Base-by-base conservation (phyloP, 92 coral and sea anemone species). In the Desmophyllum pertusum region DNA sequence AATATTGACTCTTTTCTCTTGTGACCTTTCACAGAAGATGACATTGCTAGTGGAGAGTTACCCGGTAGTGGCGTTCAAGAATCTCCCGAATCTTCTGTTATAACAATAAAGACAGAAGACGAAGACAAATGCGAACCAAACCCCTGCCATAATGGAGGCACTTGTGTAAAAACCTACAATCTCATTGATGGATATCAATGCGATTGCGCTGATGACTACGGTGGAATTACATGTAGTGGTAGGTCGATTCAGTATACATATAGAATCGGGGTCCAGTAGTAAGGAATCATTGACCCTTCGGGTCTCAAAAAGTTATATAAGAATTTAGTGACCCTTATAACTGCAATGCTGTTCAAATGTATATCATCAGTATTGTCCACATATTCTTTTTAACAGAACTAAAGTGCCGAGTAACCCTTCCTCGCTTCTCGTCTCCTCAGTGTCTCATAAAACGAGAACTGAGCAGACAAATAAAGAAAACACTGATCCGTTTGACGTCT, bases 191-290 rank as follows among this genome's bases (percentile, higher is more conserved):
- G 99, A 18, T 97, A 92, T 61, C 82, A 55, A 37, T 97, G 99
- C 74, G 78, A 88, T 0, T 97, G 99, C 69, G 83, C 84, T n/a
- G 84, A 91, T 18, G 94, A 94, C 81, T 97, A 81, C 80, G 95
- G 93, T 46, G 99, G 99, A 38, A 84, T 97, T 23, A 81, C 89
- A 73, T 97, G 99, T 61, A 89, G 79, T 10, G 90, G 99, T 97
- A 77, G 75, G 93, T 76, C n/a, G n/a, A n/a, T n/a, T n/a, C n/a
- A n/a, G n/a, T n/a, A n/a, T n/a, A n/a, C n/a, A n/a, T n/a, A n/a
- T n/a, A n/a, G n/a, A n/a, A n/a, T n/a, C n/a, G n/a, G n/a, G n/a
- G n/a, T n/a, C n/a, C n/a, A n/a, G n/a, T n/a, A n/a, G n/a, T 1
- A 48, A 48, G 53, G 53, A 48, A 48, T 48, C n/a, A 48, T 48